These are phyloP conservation scores for Python bivittatus DNA, from an alignment of 2,113 vertebrate species.

Conservation along the genomic window DNA sequence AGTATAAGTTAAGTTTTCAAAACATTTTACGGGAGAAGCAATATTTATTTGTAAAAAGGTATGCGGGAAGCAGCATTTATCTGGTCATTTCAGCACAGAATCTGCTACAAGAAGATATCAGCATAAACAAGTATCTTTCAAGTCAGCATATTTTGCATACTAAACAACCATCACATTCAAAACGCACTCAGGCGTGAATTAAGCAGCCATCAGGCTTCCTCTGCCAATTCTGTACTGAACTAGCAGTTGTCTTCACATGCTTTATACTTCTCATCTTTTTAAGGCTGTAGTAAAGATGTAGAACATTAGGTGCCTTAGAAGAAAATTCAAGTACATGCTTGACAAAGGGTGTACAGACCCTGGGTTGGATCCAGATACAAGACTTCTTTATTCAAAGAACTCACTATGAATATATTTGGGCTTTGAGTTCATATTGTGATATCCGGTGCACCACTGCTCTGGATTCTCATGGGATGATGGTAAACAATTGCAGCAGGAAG, in stretches of 20 bases:
- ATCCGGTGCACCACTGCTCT: neutral
- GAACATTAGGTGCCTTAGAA: neutral
- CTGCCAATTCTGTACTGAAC: neutral
- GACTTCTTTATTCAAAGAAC: neutral
- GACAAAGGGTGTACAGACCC: neutral
- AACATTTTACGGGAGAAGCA: neutral
- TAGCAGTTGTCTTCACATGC: neutral
- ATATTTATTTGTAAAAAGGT: neutral
- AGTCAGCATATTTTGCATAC: constrained; percentile 10
- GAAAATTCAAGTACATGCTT: neutral
- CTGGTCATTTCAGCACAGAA: neutral
- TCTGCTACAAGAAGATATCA: neutral
- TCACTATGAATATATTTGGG: neutral
- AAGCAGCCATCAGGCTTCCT: constrained; percentile 11
- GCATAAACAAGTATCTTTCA: constrained; percentile 22
- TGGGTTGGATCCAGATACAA: neutral
- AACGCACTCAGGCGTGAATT: neutral
- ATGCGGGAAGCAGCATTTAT: neutral
- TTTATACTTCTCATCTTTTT: neutral
- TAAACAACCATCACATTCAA: constrained; percentile 32
- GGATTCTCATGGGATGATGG: neutral
- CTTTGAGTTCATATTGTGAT: neutral
- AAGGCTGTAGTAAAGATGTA: neutral
- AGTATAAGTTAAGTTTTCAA: neutral
- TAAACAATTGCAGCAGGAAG: neutral